These are phyloP conservation scores for Scarus forsteni DNA, from an alignment of 2,797 vertebrate genomes.

Conservation along the genomic window DNA sequence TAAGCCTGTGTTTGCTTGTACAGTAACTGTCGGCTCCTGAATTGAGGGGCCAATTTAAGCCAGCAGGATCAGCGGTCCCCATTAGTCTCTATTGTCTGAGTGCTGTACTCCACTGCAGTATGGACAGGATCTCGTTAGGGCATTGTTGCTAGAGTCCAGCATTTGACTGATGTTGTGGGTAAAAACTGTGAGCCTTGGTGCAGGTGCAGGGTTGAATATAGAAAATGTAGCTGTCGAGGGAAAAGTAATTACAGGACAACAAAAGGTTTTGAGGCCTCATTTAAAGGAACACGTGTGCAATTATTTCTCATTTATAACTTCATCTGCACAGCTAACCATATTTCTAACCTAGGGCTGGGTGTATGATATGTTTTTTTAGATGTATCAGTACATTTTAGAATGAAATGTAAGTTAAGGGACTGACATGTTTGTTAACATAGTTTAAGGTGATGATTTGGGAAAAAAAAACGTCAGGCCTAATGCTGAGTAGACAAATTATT, in stretches of 20 bases:
- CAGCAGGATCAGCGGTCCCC: constrained; percentile 48
- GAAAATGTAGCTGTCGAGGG: constrained; percentile 3
- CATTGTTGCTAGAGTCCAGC: constrained; percentile 18
- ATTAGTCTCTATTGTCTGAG: constrained; percentile 63
- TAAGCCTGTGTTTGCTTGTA: constrained; percentile 55
- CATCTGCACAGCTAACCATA: constrained; percentile 13
- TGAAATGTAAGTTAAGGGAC: too few species aligned
- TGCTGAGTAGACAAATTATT: too few species aligned
- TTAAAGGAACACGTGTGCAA: constrained; percentile 21
- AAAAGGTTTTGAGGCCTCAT: constrained; percentile 20
- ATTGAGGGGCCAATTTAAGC: constrained; percentile 61
- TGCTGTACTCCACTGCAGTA: constrained; percentile 32
- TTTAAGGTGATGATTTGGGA: too few species aligned
- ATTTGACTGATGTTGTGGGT: constrained; percentile 23
- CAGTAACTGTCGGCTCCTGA: constrained; percentile 55
- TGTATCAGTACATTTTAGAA: too few species aligned
- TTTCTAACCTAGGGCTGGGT: background rate
- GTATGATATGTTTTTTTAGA: too few species aligned
- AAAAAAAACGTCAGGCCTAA: too few species aligned
- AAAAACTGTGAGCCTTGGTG: constrained; percentile 8
- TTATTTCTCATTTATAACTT: constrained; percentile 16
- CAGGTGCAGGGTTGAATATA: constrained; percentile 11
- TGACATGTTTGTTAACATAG: too few species aligned
- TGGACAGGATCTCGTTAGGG: constrained; percentile 34
- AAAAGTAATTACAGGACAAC: constrained; percentile 13